Conservation (phyloP, 2,797 vertebrate species). For the Spinibarbus caldwelli region DNA sequence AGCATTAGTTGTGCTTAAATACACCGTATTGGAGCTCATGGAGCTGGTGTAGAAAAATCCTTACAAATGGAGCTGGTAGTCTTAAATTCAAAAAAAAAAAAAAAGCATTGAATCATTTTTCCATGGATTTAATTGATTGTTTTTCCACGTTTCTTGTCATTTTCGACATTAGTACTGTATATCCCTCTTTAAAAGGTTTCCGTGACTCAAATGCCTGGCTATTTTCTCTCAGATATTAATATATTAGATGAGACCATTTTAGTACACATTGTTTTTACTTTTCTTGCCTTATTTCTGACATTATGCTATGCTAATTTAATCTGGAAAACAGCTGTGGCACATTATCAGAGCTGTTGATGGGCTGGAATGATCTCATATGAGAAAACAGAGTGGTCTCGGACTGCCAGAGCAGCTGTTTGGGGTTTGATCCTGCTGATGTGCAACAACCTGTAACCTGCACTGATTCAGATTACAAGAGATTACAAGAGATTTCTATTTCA, state of each 20-base stretch:
- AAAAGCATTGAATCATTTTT: not conserved
- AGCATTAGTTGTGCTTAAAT: not conserved
- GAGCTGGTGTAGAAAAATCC: not conserved
- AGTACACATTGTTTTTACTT: not conserved
- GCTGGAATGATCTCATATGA: conserved; percentile 69
- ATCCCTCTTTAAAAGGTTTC: not conserved
- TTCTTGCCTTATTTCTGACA: not conserved
- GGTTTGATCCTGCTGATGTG: not conserved
- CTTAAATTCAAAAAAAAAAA: not conserved
- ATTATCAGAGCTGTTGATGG: conserved; percentile 64
- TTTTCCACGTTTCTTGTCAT: not conserved
- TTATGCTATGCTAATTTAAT: not conserved
- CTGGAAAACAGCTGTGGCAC: conserved; percentile 60
- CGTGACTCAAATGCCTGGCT: not conserved
- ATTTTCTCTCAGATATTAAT: not conserved
- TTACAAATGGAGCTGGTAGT: not conserved
- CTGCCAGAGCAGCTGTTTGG: conserved; percentile 20
- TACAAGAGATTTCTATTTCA: not conserved
- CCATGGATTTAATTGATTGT: not conserved
- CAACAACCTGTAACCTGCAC: not conserved
- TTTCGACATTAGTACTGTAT: not conserved
- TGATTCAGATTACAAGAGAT: not conserved
- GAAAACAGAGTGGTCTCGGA: not conserved
- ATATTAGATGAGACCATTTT: not conserved
- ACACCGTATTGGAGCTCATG: not conserved